Base-by-base conservation (phyloP, 2,113 vertebrate species). In the Aegithalos caudatus region DNA sequence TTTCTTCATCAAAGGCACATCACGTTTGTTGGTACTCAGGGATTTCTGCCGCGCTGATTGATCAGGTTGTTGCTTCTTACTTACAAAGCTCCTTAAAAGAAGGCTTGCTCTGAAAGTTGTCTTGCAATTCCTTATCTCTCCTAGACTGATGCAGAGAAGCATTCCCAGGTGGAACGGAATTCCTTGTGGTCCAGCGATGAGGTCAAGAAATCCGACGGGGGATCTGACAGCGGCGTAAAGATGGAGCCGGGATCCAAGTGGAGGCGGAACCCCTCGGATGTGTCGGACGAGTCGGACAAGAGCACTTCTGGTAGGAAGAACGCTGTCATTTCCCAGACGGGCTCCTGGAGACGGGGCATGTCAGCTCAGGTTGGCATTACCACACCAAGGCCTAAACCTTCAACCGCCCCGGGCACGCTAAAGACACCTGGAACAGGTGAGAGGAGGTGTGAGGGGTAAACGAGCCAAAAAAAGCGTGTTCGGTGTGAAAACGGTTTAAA, bases 281-380 rank as follows among this genome's bases (percentile, higher is more conserved):
- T 99, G 84, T 99, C 99, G 0, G 99, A 99, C 12, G 99, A 99
- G 97, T 99, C 99, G 0, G 99, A 99, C 96, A 99, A 99, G 93
- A 99, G 99, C 84, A 97, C 98, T 22, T 99, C 99, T 2, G 98
- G 98, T 56, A 98, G 98, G 96, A 99, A 99, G 98, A 98, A 98
- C 57, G 88, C 98, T 4, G 98, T 98, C 33, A 97, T 99, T 97
- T 98, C 99, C 3, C 99, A 99, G 97, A 99, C 99, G 0, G 99
- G 99, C 85, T 99, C 99, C 12, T 99, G 99, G 99, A 98, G 99
- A 95, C 97, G 99, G 67, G 99, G 99, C 97, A 99, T 99, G 99
- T 99, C 98, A 1, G 98, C 99, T 48, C 99, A 99, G 97, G 99
- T 99, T 94, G 99, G 99, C 97, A 98, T 99, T 97, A 99, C 99